phyloP scores from a whole-genome alignment of 2,113 vertebrate genomes.

The Podarcis raffonei region DNA sequence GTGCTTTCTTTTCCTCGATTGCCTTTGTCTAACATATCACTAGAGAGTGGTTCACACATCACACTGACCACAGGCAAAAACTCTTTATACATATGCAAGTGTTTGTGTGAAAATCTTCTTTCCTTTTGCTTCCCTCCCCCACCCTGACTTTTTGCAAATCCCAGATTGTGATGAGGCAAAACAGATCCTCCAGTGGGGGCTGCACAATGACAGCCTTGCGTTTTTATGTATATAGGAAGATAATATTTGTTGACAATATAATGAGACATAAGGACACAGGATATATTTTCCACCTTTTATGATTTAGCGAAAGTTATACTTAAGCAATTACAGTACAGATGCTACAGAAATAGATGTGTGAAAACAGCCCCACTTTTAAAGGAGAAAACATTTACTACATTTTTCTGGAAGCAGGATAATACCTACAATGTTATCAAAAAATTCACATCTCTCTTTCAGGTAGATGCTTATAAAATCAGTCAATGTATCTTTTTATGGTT shows the following conservation, averaged over 20 bases:
- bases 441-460: neutral
- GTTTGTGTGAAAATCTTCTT: no score
- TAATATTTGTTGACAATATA: neutral
- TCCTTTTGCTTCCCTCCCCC: no score
- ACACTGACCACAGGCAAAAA: no score
- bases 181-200: no score
- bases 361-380: neutral
- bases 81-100: no score
- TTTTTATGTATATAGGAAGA: no score
- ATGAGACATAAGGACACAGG: neutral
- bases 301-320: neutral
- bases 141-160: no score
- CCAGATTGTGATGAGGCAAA: no score
- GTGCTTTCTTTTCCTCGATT: neutral
- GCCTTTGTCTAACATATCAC: neutral
- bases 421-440: slow-evolving; percentile 3
- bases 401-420: neutral
- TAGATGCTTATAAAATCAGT: slow-evolving; percentile 6
- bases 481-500: neutral
- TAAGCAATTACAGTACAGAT: neutral
- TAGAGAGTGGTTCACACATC: no score
- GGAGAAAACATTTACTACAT: neutral
- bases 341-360: slow-evolving; percentile 15
- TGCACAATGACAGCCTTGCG: no score
- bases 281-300: slow-evolving; percentile 6